phyloP scores from a whole-genome alignment of 1,140 invertebrate species.

The Popillia japonica region DNA sequence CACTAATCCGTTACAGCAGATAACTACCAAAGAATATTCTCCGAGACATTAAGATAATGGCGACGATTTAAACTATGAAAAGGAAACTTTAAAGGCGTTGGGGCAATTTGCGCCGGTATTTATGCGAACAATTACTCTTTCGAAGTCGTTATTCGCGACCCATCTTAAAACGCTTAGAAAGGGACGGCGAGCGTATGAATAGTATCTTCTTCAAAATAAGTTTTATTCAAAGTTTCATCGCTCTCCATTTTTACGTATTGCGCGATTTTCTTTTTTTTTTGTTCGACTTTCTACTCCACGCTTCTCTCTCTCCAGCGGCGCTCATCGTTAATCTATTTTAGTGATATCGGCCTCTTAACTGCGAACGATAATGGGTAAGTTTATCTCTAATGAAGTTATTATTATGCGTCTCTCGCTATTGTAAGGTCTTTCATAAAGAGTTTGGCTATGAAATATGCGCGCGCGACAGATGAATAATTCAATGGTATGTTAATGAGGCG shows the following conservation, averaged over 20 bases:
- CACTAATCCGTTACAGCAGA: neutral
- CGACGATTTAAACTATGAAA: conserved; percentile 21
- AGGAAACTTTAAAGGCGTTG: conserved; percentile 20
- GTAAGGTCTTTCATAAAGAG: conserved; percentile 3
- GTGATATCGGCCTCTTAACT: neutral
- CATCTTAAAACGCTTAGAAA: neutral
- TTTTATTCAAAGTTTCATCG: neutral
- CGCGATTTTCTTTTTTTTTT: neutral
- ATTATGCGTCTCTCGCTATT: conserved; percentile 20
- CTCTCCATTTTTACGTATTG: neutral
- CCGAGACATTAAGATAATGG: conserved; percentile 8
- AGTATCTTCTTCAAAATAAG: neutral
- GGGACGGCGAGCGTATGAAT: neutral
- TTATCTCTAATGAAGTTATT: conserved; percentile 18
- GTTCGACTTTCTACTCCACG: too few species aligned
- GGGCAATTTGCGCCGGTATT: conserved; percentile 18
- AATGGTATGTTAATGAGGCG: conserved; percentile 8
- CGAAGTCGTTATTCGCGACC: neutral
- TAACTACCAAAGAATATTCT: neutral
- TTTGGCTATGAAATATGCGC: conserved; percentile 18
- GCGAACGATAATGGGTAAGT: neutral
- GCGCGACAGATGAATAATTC: conserved; percentile 25
- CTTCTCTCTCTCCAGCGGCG: neutral
- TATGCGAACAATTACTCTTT: conserved; percentile 8
- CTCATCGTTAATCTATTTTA: neutral